phyloP scores from a whole-genome alignment of 2,797 vertebrate genomes.

The Anas flavirostris region DNA sequence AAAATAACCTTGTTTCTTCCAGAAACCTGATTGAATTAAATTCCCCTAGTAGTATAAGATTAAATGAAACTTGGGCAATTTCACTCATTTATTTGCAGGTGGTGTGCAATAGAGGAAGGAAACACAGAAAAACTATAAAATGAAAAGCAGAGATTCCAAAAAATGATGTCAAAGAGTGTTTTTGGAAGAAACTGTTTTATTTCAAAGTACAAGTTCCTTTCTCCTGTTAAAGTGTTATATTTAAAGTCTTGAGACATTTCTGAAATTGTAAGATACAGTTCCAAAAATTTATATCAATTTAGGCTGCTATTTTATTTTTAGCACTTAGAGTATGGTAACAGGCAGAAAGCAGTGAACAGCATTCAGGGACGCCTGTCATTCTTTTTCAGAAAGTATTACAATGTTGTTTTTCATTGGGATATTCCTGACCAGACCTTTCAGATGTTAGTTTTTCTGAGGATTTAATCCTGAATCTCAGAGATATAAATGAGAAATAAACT shows the following conservation, averaged over 20 bases:
- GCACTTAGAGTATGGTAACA: background rate
- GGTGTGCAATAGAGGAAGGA: slow-evolving; percentile 6
- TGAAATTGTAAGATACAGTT: background rate
- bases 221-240: background rate
- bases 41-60: background rate
- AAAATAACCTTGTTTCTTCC: slow-evolving; percentile 42
- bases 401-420: slow-evolving; percentile 7
- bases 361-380: background rate
- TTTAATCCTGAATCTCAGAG: slow-evolving; percentile 37
- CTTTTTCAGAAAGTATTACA: slow-evolving; percentile 22
- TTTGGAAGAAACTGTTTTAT: slow-evolving; percentile 56
- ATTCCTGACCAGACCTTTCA: slow-evolving; percentile 41
- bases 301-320: slow-evolving; percentile 32
- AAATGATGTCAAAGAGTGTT: background rate
- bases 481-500: slow-evolving; percentile 25
- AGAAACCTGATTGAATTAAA: background rate
- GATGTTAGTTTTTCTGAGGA: slow-evolving; percentile 31
- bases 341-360: background rate
- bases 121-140: slow-evolving; percentile 44
- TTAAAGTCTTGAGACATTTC: slow-evolving; percentile 8
- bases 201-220: slow-evolving; percentile 39
- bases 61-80: slow-evolving; percentile 43
- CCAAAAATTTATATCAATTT: slow-evolving; percentile 12
- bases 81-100: slow-evolving; percentile 49
- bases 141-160: slow-evolving; percentile 44